phyloP scores from a whole-genome alignment of 2,113 vertebrate genomes.

The Seriola rivoliana region DNA sequence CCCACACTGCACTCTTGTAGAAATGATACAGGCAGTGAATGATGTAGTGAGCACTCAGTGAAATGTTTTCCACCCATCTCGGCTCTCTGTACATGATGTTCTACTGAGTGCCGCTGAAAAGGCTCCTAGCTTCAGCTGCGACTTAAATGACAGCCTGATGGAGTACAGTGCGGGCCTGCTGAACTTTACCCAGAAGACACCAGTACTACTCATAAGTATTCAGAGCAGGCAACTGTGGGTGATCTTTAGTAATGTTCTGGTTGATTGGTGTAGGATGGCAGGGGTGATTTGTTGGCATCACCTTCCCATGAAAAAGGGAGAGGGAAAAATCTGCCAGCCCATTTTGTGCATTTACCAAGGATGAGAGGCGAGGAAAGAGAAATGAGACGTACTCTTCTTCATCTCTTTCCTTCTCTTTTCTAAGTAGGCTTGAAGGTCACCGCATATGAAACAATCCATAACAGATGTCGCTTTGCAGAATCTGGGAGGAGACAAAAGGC shows the following conservation, averaged over 20 bases:
- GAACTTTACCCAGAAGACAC: conserved; percentile 37
- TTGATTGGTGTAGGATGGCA: conserved; percentile 56
- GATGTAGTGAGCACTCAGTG: conserved; percentile 23
- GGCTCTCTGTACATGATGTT: conserved; percentile 32
- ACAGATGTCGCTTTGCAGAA: conserved; percentile 86
- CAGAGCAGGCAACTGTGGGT: conserved; percentile 49
- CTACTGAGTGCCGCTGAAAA: conserved; percentile 26
- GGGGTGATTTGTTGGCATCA: conserved; percentile 59
- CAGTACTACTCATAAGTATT: conserved; percentile 42
- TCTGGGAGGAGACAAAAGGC: conserved; percentile 79
- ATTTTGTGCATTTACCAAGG: conserved; percentile 49
- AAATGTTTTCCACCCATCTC: conserved; percentile 31
- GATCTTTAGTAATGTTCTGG: conserved; percentile 69
- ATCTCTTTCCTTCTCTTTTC: conserved; percentile 71
- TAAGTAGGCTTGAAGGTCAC: conserved; percentile 87
- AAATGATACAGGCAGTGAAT: conserved; percentile 2
- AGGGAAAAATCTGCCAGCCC: conserved; percentile 25
- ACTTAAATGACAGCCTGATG: conserved; percentile 44
- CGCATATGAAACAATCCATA: conserved; percentile 79
- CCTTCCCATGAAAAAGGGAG: conserved; percentile 20
- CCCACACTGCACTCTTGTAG: not conserved
- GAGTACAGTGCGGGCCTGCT: conserved; percentile 3
- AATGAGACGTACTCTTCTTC: conserved; percentile 59
- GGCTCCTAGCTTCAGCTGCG: not conserved
- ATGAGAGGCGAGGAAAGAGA: conserved; percentile 39